These are phyloP conservation scores for Mastigias papua DNA, from an alignment of 30 jellyfish, hydroid and myxozoan species.

Conservation along the genomic window DNA sequence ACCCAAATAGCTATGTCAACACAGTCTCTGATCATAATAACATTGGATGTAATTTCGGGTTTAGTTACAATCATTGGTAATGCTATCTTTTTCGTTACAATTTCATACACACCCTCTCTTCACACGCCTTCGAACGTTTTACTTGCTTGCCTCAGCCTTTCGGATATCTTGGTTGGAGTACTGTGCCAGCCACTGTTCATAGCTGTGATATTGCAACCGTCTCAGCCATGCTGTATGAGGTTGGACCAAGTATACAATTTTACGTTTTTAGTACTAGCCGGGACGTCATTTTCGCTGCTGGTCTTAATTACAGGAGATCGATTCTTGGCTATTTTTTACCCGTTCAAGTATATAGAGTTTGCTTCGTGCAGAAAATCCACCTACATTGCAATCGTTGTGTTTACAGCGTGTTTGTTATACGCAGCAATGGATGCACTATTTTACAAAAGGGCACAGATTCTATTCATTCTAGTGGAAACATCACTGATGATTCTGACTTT, in stretches of 20 bases:
- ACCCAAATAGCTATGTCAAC: background rate
- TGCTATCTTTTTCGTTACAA: slow-evolving; percentile 4
- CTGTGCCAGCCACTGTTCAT: slow-evolving; percentile 9
- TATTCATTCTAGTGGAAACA: background rate
- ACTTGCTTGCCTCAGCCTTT: slow-evolving; percentile 4
- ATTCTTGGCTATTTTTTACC: background rate
- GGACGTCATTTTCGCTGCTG: background rate
- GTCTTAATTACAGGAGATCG: slow-evolving; percentile 14
- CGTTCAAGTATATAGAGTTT: background rate
- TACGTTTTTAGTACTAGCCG: background rate
- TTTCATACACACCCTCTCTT: background rate
- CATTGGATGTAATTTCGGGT: background rate
- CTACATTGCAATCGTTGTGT: background rate
- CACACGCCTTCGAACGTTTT: slow-evolving; percentile 23
- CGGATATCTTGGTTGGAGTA: slow-evolving; percentile 7
- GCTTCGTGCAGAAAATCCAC: slow-evolving; percentile 6
- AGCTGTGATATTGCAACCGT: background rate
- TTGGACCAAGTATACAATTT: background rate
- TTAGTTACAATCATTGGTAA: slow-evolving; percentile 11
- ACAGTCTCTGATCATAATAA: background rate
- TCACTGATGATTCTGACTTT: background rate
- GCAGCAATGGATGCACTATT: background rate
- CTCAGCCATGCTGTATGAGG: background rate
- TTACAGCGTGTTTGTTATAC: background rate
- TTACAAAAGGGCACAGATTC: background rate